Evolutionary conservation across 92 coral and sea anemone genomes (phyloP).

Genomic region (Bergia sp.): DNA sequence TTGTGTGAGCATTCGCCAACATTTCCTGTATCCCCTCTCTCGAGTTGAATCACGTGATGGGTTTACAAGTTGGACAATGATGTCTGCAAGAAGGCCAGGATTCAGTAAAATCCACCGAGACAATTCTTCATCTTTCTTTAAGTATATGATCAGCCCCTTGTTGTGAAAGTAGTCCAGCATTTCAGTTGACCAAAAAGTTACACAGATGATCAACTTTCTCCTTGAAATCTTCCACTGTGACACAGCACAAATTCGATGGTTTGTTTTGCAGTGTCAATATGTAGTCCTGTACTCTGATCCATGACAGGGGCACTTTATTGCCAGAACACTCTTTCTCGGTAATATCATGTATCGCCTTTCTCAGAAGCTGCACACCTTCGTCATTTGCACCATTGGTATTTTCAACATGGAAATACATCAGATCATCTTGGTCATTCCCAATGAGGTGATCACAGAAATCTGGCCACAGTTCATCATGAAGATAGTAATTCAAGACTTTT

Average conservation of each 20-base stretch:
- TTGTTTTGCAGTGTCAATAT: slow-evolving; percentile 12
- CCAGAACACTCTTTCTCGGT: slow-evolving; percentile 38
- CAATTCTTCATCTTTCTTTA: slow-evolving; percentile 50
- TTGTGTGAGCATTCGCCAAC: slow-evolving; percentile 49
- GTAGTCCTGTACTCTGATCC: slow-evolving; percentile 64
- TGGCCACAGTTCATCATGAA: slow-evolving; percentile 47
- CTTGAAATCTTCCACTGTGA: slow-evolving; percentile 46
- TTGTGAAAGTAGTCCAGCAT: slow-evolving; percentile 61
- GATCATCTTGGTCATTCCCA: slow-evolving; percentile 20
- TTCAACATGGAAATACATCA: slow-evolving; percentile 64
- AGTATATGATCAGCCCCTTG: slow-evolving; percentile 56
- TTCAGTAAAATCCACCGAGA: slow-evolving; percentile 60
- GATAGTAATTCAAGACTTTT: slow-evolving; percentile 14
- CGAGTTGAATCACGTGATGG: slow-evolving; percentile 16
- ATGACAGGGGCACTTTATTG: slow-evolving; percentile 49
- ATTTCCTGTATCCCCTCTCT: slow-evolving; percentile 42
- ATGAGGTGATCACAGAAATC: slow-evolving; percentile 43
- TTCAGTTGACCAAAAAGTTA: slow-evolving; percentile 35
- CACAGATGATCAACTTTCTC: slow-evolving; percentile 3
- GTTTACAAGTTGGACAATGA: slow-evolving; percentile 40
- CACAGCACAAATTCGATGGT: slow-evolving; percentile 30
- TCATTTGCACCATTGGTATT: slow-evolving; percentile 43
- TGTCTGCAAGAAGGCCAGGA: slow-evolving; percentile 50
- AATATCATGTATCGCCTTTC: slow-evolving; percentile 18
- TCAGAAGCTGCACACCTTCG: slow-evolving; percentile 42